Evolutionary conservation across 2,888 invertebrate genomes (phyloP).

Genomic region (Anaspis maculata): DNA sequence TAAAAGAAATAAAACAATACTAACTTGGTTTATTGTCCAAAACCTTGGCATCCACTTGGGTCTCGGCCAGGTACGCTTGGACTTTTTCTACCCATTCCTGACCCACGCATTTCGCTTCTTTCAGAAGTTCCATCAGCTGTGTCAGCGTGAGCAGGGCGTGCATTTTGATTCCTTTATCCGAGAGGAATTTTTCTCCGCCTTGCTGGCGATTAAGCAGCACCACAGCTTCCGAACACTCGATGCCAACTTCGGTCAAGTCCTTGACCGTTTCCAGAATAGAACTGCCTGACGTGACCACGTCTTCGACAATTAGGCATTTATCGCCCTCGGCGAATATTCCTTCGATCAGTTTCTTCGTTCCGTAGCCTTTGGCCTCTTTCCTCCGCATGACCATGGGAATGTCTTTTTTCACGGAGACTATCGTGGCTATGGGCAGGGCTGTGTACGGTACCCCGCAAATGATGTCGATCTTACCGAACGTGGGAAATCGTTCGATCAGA

Average conservation of each 20-base stretch:
- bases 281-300: slow-evolving; percentile 87
- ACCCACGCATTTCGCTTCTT: slow-evolving; percentile 55
- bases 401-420: slow-evolving; percentile 62
- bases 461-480: no score
- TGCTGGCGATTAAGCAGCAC: slow-evolving; percentile 89
- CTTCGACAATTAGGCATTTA: slow-evolving; percentile 84
- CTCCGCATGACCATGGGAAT: slow-evolving; percentile 85
- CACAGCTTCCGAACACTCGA: slow-evolving; percentile 58
- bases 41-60: slow-evolving; percentile 45
- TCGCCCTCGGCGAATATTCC: slow-evolving; percentile 73
- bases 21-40: no score
- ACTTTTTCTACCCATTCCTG: slow-evolving; percentile 50
- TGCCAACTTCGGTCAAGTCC: slow-evolving; percentile 59
- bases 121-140: slow-evolving; percentile 52
- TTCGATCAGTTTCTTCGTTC: slow-evolving; percentile 92
- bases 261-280: slow-evolving; percentile 87
- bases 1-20: no score
- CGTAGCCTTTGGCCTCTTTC: slow-evolving; percentile 91
- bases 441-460: slow-evolving; percentile 97
- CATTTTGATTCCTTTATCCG: slow-evolving; percentile 58
- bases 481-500: no score
- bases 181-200: slow-evolving; percentile 71
- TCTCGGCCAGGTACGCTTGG: slow-evolving; percentile 49
- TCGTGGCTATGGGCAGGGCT: slow-evolving; percentile 88
- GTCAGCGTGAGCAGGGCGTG: slow-evolving; percentile 62